phyloP scores from a whole-genome alignment of 2,888 invertebrate species.

The Drosophila greeni region DNA sequence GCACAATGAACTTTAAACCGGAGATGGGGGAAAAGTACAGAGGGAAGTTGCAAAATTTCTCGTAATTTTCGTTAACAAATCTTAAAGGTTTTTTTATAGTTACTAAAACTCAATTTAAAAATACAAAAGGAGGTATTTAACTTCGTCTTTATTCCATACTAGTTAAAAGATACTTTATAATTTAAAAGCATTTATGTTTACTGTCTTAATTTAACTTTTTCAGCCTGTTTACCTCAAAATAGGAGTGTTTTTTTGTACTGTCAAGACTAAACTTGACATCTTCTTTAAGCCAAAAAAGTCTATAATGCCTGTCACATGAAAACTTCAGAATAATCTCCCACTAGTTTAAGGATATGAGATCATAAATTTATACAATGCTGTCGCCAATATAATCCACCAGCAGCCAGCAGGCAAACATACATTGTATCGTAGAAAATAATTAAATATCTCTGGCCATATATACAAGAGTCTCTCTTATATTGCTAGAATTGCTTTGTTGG shows the following conservation, averaged over 20 bases:
- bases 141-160: neutral
- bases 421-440: conserved; percentile 50
- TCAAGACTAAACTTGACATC: conserved; percentile 1
- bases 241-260: neutral
- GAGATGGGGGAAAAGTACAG: conserved; percentile 1
- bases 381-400: conserved; percentile 6
- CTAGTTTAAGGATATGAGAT: conserved; percentile 12
- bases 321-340: neutral
- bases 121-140: neutral
- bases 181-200: neutral
- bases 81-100: neutral
- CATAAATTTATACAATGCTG: conserved; percentile 5
- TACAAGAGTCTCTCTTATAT: conserved; percentile 21
- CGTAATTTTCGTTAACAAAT: neutral
- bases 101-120: neutral
- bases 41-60: neutral
- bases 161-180: neutral
- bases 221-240: neutral
- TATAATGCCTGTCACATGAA: neutral
- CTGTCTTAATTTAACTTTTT: neutral
- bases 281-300: conserved; percentile 5
- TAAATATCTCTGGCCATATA: conserved; percentile 42
- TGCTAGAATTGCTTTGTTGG: conserved; percentile 41
- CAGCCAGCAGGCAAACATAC: conserved; percentile 41
- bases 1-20: conserved; percentile 58